phyloP scores from a whole-genome alignment of 1,140 invertebrate genomes.

The Meteorus sp. region DNA sequence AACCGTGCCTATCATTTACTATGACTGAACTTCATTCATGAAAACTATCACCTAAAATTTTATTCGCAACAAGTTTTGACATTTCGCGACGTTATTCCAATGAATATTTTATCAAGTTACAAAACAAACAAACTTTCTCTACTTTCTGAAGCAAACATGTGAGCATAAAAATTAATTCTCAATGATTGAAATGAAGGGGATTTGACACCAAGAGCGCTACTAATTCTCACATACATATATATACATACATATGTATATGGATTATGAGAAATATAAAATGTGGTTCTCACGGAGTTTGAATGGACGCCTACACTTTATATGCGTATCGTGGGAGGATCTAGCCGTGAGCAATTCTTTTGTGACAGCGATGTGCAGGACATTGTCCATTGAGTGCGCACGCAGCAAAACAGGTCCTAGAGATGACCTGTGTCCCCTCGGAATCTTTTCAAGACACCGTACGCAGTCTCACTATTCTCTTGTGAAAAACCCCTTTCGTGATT shows the following conservation, averaged over 20 bases:
- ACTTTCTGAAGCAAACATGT: no score
- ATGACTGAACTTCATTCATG: no score
- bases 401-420: constrained; percentile 52
- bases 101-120: no score
- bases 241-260: not conserved
- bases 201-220: not conserved
- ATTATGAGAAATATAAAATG: constrained; percentile 58
- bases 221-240: not conserved
- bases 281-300: constrained; percentile 59
- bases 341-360: constrained; percentile 36
- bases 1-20: no score
- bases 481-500: constrained; percentile 52
- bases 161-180: no score
- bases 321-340: constrained; percentile 61
- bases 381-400: constrained; percentile 53
- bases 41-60: no score
- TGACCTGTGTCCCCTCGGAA: constrained; percentile 50
- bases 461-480: constrained; percentile 16
- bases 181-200: not conserved
- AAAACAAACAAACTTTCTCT: no score
- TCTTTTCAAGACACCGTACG: constrained; percentile 27
- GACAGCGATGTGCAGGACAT: constrained; percentile 49
- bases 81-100: no score
- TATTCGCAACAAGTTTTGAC: no score
- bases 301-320: constrained; percentile 50